Evolutionary conservation across 2,888 invertebrate genomes (phyloP).

Genomic region (Drosophila mettleri): DNA sequence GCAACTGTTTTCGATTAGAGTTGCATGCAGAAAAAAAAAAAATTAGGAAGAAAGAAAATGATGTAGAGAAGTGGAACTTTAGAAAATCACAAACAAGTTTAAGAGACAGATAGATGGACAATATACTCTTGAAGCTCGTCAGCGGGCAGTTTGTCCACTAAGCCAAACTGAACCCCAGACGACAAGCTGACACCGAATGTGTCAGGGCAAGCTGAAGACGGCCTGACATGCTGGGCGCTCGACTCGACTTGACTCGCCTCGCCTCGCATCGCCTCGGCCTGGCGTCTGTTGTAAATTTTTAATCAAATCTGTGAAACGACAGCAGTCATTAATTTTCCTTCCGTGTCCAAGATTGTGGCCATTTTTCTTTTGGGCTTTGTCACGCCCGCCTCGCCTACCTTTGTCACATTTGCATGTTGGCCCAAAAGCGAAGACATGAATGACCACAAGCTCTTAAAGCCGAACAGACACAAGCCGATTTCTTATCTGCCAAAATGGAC

Average conservation of each 20-base stretch:
- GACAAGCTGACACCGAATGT: constrained; percentile 49
- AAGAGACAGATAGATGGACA: constrained; percentile 23
- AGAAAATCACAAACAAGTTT: constrained; percentile 9
- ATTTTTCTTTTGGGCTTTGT: constrained; percentile 58
- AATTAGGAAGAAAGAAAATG: neutral
- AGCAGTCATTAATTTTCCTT: constrained; percentile 62
- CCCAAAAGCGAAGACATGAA: constrained; percentile 12
- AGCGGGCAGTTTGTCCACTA: constrained; percentile 14
- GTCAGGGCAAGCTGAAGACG: constrained; percentile 68
- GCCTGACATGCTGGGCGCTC: constrained; percentile 51
- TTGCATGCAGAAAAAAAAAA: neutral
- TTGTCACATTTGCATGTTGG: constrained; percentile 52
- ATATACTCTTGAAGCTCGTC: constrained; percentile 11
- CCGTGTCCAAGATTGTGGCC: constrained; percentile 50
- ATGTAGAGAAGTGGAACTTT: neutral
- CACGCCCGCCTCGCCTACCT: constrained; percentile 37
- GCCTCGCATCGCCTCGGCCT: neutral
- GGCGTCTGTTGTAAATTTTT: constrained; percentile 54
- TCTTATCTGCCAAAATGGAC: neutral
- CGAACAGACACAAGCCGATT: neutral
- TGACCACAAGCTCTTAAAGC: constrained; percentile 38
- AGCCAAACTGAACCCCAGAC: constrained; percentile 16
- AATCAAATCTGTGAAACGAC: constrained; percentile 60
- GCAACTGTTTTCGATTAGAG: constrained; percentile 1
- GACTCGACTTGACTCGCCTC: neutral